These are phyloP conservation scores for Enteromius fasciolatus DNA, from an alignment of 2,797 vertebrate species.

Conservation along the genomic window DNA sequence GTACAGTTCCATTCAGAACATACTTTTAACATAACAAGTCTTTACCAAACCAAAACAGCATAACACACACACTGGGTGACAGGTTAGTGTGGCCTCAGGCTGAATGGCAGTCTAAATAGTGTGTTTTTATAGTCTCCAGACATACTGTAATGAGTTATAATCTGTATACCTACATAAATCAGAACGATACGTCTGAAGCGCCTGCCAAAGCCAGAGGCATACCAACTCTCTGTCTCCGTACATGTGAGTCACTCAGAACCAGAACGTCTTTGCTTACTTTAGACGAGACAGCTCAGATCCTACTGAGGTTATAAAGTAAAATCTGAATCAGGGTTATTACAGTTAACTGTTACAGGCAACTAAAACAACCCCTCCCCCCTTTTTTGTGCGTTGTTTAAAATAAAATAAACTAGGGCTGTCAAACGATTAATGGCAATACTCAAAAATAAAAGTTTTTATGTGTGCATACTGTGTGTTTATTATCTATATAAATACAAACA, in stretches of 20 bases:
- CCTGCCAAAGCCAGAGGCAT: constrained; percentile 39
- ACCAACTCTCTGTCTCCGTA: neutral
- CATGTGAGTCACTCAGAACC: constrained; percentile 13
- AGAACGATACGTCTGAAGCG: constrained; percentile 42
- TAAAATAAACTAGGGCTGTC: no score
- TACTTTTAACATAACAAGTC: neutral
- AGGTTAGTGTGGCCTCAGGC: constrained; percentile 16
- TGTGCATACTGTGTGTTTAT: no score
- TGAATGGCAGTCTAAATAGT: constrained; percentile 36
- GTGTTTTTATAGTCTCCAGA: constrained; percentile 47
- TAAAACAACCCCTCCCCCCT: neutral
- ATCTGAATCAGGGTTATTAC: neutral
- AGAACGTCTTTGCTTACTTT: neutral
- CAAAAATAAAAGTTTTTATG: no score
- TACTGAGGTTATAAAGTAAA: neutral
- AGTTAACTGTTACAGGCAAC: neutral
- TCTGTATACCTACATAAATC: constrained; percentile 46
- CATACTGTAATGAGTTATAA: constrained; percentile 51
- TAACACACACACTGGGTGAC: constrained; percentile 52
- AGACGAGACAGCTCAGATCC: neutral
- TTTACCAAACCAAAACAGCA: neutral
- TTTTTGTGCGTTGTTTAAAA: no score
- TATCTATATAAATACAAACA: no score
- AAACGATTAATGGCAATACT: no score
- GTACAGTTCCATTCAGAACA: neutral